Evolutionary conservation across 2,888 invertebrate species (phyloP).

Genomic region (Flexamia atlantica): DNA sequence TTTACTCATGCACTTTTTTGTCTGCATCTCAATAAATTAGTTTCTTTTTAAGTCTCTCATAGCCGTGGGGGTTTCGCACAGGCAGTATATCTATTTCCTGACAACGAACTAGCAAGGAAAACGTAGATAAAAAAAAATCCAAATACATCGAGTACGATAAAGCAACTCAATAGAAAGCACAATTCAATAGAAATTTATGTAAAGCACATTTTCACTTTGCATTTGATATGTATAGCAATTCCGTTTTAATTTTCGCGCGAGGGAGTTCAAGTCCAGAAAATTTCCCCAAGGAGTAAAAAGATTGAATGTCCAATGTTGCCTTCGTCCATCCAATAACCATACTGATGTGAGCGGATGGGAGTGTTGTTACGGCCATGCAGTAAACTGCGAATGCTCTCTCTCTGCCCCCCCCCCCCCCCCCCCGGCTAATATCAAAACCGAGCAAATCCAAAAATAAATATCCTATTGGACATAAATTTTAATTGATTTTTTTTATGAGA

Average conservation of each 20-base stretch:
- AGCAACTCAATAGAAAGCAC: neutral
- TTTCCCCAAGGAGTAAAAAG: conserved; percentile 58
- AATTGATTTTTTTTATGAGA: too few species aligned
- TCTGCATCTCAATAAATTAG: too few species aligned
- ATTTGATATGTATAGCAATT: conserved; percentile 39
- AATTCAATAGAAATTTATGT: conserved; percentile 18
- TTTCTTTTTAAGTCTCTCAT: too few species aligned
- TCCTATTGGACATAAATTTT: too few species aligned
- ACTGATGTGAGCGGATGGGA: conserved; percentile 33
- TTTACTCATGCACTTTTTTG: too few species aligned
- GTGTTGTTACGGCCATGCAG: conserved; percentile 24
- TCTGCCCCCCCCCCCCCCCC: neutral
- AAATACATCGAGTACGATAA: too few species aligned
- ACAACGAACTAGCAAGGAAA: too few species aligned
- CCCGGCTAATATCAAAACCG: neutral
- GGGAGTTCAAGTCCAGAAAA: conserved; percentile 51
- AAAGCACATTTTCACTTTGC: conserved; percentile 31
- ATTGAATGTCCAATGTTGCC: conserved; percentile 59
- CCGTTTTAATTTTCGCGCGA: conserved; percentile 50
- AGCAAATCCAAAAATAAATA: neutral
- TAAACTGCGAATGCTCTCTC: conserved; percentile 23
- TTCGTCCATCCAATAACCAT: conserved; percentile 59
- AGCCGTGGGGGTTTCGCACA: too few species aligned
- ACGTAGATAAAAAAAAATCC: too few species aligned
- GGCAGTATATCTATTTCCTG: too few species aligned